Evolutionary conservation across 2,113 vertebrate genomes (phyloP).

Genomic region (Crocuta crocuta): DNA sequence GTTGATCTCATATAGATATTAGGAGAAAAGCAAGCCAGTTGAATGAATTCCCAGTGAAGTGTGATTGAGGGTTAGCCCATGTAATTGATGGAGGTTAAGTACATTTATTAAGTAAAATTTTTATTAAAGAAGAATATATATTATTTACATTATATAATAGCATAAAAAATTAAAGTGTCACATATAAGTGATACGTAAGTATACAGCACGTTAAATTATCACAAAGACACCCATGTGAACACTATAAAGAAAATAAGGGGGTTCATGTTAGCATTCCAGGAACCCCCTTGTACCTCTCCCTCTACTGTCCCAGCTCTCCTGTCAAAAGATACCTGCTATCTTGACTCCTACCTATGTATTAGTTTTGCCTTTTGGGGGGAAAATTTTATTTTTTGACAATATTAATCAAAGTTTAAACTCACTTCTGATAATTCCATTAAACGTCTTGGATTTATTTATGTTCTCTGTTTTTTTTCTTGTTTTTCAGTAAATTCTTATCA

Average conservation of each 20-base stretch:
- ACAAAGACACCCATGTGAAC: background rate
- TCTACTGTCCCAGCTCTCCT: accelerated
- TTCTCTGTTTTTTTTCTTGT: background rate
- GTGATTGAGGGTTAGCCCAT: background rate
- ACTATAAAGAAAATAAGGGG: background rate
- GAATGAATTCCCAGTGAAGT: background rate
- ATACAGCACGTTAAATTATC: background rate
- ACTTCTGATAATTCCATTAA: background rate
- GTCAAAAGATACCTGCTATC: background rate
- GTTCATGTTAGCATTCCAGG: background rate
- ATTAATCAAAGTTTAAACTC: conserved; percentile 7
- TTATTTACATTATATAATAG: background rate
- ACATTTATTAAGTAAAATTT: background rate
- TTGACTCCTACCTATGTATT: background rate
- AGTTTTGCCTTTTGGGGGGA: background rate
- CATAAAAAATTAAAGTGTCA: background rate
- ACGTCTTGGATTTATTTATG: background rate
- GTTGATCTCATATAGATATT: background rate
- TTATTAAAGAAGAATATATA: background rate
- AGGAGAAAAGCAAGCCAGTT: background rate
- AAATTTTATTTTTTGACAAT: background rate
- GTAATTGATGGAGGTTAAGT: background rate
- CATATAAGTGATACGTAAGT: background rate
- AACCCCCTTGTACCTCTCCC: background rate
- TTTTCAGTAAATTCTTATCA: background rate